Evolutionary conservation across 2,797 vertebrate species (phyloP), one percentile per base, ranked within the genome.

Genomic region (Argya squamiceps): DNA sequence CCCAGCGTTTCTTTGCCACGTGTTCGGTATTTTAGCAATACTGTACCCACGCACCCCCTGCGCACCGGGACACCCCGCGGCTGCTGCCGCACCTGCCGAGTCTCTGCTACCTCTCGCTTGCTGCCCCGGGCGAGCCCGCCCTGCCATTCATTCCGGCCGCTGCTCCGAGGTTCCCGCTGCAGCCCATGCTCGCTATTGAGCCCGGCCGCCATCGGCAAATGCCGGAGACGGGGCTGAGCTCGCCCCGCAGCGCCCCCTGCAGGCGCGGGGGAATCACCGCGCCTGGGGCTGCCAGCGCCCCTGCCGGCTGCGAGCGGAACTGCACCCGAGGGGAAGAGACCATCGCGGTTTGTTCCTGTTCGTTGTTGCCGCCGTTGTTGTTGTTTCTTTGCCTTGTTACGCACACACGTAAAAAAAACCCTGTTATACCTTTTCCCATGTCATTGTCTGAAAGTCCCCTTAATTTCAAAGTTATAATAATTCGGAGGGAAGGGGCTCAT

Each of bases 111-210:
- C 22, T 37, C 12, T 20, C 2, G 20, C 11, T 46, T 8, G 44
- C 27, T 59, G 44, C 10, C 43, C 12, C 1, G 3, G 27, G 26
- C 7, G 27, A 32, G 27, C 21, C 21, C 2, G 9, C 20, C 27
- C 22, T 59, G 71, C n/a, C 11, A 7, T 10, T 22, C 11, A 7
- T 8, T 22, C 15, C 7, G 5, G 34, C 17, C 13, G 6, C 55
- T 2, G 11, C n/a, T 8, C 19, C 8, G 9, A 10, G 8, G 19
- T 4, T 29, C 32, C 37, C 3, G 17, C 19, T 3, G 15, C n/a
- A 37, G n/a, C 55, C 26, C 70, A 4, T 1, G 1, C 1, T 4
- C 0, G 12, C 20, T 2, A 1, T 0, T 1, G 10, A 15, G 21
- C 56, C 17, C 6, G 1, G 1, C 10, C 17, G 17, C 56, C 71